Percentiles rank a stretch among this genome's conserved stretches.
These are phyloP conservation scores for Melinaea marsaeus DNA, from an alignment of 2,888 invertebrate species.

Conservation along the genomic window DNA sequence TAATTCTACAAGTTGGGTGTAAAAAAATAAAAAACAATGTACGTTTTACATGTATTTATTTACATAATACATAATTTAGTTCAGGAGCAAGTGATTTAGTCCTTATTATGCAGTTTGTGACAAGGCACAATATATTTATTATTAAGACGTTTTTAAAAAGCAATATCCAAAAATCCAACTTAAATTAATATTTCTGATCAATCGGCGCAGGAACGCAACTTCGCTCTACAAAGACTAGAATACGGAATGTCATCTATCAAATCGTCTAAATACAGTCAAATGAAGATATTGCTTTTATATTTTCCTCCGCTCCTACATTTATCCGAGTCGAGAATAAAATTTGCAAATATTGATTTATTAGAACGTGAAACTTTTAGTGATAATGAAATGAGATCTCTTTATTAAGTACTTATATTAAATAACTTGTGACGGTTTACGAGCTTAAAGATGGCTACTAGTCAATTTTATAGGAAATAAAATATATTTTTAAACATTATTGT, in stretches of 20 bases:
- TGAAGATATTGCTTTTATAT: neutral
- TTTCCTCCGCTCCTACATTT: neutral
- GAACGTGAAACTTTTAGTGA: neutral
- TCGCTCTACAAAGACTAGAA: slow-evolving; percentile 48
- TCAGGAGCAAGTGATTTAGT: slow-evolving; percentile 55
- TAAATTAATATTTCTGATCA: slow-evolving; percentile 12
- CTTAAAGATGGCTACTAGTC: too few relatives aligned
- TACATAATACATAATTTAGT: slow-evolving; percentile 66
- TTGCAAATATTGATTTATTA: slow-evolving; percentile 1
- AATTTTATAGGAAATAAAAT: too few relatives aligned
- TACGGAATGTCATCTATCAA: slow-evolving; percentile 66
- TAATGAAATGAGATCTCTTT: too few relatives aligned
- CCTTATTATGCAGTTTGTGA: slow-evolving; percentile 33
- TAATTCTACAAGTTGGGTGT: neutral
- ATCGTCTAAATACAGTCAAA: slow-evolving; percentile 34
- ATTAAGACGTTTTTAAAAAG: slow-evolving; percentile 6
- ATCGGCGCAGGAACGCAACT: slow-evolving; percentile 26
- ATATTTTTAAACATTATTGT: too few relatives aligned
- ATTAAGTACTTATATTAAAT: too few relatives aligned
- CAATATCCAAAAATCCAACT: slow-evolving; percentile 9
- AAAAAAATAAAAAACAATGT: neutral
- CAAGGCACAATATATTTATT: slow-evolving; percentile 37
- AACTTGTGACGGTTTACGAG: too few relatives aligned
- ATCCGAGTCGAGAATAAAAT: neutral
- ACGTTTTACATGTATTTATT: slow-evolving; percentile 49